Evolutionary conservation across 92 coral and sea anemone genomes (phyloP).

Genomic region (Phenganax subtilis): DNA sequence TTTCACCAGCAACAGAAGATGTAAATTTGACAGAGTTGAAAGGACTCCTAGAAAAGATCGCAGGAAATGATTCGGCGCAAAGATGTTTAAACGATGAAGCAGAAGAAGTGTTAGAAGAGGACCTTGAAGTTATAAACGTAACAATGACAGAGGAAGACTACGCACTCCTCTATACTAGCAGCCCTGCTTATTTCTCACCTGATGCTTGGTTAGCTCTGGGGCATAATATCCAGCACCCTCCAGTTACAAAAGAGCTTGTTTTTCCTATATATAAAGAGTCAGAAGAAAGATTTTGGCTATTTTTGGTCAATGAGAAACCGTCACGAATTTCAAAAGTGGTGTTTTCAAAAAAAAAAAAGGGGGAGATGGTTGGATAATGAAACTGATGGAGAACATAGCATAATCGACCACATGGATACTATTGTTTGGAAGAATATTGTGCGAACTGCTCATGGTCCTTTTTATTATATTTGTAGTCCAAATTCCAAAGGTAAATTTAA

Average conservation of each 20-base stretch:
- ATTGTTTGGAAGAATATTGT: slow-evolving; percentile 36
- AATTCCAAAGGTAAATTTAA: neutral
- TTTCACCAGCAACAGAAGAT: neutral
- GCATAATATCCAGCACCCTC: slow-evolving; percentile 44
- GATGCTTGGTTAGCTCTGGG: slow-evolving; percentile 56
- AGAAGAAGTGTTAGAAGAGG: slow-evolving; percentile 11
- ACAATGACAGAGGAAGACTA: slow-evolving; percentile 23
- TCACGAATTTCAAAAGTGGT: slow-evolving; percentile 23
- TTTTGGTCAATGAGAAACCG: slow-evolving; percentile 40
- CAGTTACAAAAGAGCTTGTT: slow-evolving; percentile 36
- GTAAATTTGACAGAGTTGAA: neutral
- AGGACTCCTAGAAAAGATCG: slow-evolving; percentile 22
- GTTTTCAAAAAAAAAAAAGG: slow-evolving; percentile 40
- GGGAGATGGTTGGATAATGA: slow-evolving; percentile 47
- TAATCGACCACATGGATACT: neutral
- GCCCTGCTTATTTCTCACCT: slow-evolving; percentile 26
- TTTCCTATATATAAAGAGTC: slow-evolving; percentile 46
- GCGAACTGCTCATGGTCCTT: slow-evolving; percentile 48
- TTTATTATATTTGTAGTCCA: slow-evolving; percentile 16
- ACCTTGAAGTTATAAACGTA: slow-evolving; percentile 31
- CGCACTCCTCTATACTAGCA: slow-evolving; percentile 26
- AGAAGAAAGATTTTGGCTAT: slow-evolving; percentile 48
- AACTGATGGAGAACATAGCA: slow-evolving; percentile 33
- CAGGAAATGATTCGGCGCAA: slow-evolving; percentile 13
- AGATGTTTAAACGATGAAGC: slow-evolving; percentile 6